Base-by-base conservation (phyloP, 2,113 vertebrate species). In the Australoheros scitulus region DNA sequence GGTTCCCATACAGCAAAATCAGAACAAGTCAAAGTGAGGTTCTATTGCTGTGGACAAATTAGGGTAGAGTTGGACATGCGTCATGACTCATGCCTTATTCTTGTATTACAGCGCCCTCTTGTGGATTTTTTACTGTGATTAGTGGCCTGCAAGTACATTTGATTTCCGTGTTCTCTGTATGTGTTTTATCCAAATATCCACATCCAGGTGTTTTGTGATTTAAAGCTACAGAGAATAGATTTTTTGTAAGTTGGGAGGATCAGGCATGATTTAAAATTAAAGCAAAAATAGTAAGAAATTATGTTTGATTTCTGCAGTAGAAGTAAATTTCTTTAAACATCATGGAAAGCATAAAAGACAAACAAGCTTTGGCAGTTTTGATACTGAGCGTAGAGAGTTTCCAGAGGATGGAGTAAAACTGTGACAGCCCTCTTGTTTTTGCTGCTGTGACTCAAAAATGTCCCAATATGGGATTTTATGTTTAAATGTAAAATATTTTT, bases 31-130 rank as follows among this genome's bases (percentile, higher is more conserved):
- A 63, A 65, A 64, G 1, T 52, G 29, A 36, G 18, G 34, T 50
- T 79, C 58, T 50, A 2, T 58, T n/a, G 4, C 56, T 65, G 59
- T 55, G 1, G 5, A 84, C 34, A 80, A 82, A 58, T 22, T 3
- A 43, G n/a, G 59, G 29, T 59, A 43, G 36, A 76, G 80, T 43
- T 58, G 29, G 26, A 90, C 80, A 83, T 88, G 72, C 75, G n/a
- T 86, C 87, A 91, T 61, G 2, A 22, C 1, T 56, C 56, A 7
- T 2, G 1, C 17, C 3, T 8, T 58, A 34, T 64, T 41, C 63
- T 85, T 85, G 24, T 87, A 63, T 78, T 83, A 34, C 34, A 86
- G 26, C 11, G 52, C 89, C 92, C 81, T 79, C 92, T 90, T n/a
- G 86, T 91, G 92, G 89, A 32, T 60, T 22, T 32, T 9, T 20